Evolutionary conservation across 2,797 vertebrate species (phyloP).

Genomic region (Linurgus olivaceus): DNA sequence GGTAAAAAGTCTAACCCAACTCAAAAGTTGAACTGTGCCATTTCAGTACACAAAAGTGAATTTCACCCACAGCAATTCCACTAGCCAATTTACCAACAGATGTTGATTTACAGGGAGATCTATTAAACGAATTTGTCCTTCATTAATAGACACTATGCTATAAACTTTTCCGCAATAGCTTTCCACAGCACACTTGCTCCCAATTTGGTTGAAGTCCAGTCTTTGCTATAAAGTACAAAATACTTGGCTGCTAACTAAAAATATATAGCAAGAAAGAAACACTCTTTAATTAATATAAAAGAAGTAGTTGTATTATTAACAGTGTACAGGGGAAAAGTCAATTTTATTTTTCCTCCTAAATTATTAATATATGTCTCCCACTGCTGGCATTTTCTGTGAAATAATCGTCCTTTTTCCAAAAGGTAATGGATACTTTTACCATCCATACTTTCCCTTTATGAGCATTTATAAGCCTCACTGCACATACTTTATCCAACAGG

Average conservation of each 20-base stretch:
- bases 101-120: slow-evolving; percentile 48
- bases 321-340: slow-evolving; percentile 50
- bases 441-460: slow-evolving; percentile 54
- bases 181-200: slow-evolving; percentile 37
- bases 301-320: slow-evolving; percentile 59
- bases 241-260: slow-evolving; percentile 50
- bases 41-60: background rate
- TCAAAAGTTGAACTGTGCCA: background rate
- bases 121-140: slow-evolving; percentile 61
- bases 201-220: slow-evolving; percentile 45
- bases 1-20: background rate
- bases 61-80: background rate
- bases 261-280: slow-evolving; percentile 50
- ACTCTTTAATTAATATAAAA: slow-evolving; percentile 63
- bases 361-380: slow-evolving; percentile 65
- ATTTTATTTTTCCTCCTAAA: slow-evolving; percentile 59
- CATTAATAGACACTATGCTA: slow-evolving; percentile 41
- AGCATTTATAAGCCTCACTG: slow-evolving; percentile 64
- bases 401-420: slow-evolving; percentile 89
- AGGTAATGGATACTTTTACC: slow-evolving; percentile 73
- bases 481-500: slow-evolving; percentile 65
- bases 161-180: slow-evolving; percentile 23
- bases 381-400: slow-evolving; percentile 64
- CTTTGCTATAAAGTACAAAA: slow-evolving; percentile 53
- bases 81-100: slow-evolving; percentile 47